Evolutionary conservation across 2,113 vertebrate species (phyloP), one percentile per base, ranked within the genome.

Genomic region (Xenus cinereus): DNA sequence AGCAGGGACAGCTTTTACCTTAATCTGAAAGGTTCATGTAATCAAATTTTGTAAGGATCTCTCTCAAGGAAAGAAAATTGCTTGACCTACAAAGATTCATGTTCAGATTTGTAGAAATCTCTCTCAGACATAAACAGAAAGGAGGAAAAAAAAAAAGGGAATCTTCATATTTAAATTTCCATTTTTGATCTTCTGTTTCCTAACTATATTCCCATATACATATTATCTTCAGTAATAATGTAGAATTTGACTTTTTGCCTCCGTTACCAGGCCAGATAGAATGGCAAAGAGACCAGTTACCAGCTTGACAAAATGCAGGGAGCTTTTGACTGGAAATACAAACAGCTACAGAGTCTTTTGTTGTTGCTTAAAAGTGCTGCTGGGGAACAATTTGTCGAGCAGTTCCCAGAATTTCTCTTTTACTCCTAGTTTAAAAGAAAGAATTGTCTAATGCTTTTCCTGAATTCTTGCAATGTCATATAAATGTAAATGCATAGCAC

Each of bases 211-310:
- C 46, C 28, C 59, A 50, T 18, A 60, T 43, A 35, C 15, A 53
- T 4, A 73, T 32, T 74, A 64, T 73, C 63, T 91, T 53, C 37
- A 86, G 15, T 74, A 84, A 75, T 7, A 76, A 46, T 37, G 71
- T 60, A 91, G 66, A 77, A 82, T 87, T 69, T 84, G 30, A 93
- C 93, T 84, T 92, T 71, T 60, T 90, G 45, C 78, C 54, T 93
- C 43, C 18, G n/a, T 64, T 91, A 43, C 74, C 81, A 97, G 71
- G 62, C 59, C 59, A 92, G 28, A 71, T 37, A 85, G 37, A 93
- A 87, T 6, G 51, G n/a, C 86, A 88, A 50, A 64, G 74, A 89
- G 16, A 75, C 30, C 28, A 57, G 48, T 41, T 77, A 21, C 53
- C 22, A 89, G 28, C 73, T 18, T 89, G 63, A 88, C 79, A 81